Base-by-base conservation (phyloP, 2,113 vertebrate species). In the Mirounga angustirostris region DNA sequence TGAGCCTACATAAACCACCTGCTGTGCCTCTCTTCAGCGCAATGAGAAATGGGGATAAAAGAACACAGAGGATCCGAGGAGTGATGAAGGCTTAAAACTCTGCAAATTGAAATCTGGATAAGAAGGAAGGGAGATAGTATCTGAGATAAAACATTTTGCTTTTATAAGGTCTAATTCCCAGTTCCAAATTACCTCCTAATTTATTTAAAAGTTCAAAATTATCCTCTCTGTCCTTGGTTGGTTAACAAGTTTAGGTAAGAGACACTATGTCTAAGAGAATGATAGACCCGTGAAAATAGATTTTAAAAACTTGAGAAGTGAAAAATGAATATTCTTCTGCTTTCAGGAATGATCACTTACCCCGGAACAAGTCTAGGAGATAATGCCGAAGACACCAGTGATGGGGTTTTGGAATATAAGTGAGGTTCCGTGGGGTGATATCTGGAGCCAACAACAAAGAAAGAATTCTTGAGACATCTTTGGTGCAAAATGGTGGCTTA, bases 201-300 rank as follows among this genome's bases (percentile, higher is more conserved):
- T 94, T 86, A 40, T 97, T 90, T 36, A 87, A 76, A 83, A 71
- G 52, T 69, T 78, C 5, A 33, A 83, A 94, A 83, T 90, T 13
- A 65, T 43, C 30, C 67, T 93, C 28, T 86, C 22, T 93, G 33
- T 28, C 19, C 15, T 78, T 1, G 0, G 7, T 30, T 94, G 89
- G 54, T 88, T 89, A 74, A 52, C 5, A 92, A 74, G 65, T 63
- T 91, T 14, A 93, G 7, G 36, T n/a, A 85, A 74, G 18, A 94
- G 26, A n/a, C 12, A 78, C 40, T 46, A 46, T 79, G 88, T 56
- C 33, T 93, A 91, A 91, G 12, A 12, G 91, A 67, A 50, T 12
- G 15, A 43, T 2, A 95, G 12, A 81, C 24, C 14, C 12, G 26
- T 43, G 59, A 89, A 69, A 74, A 81, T 61, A 12, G 56, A 67